phyloP scores from a whole-genome alignment of 2,888 invertebrate genomes.

The Euplagia quadripunctaria region DNA sequence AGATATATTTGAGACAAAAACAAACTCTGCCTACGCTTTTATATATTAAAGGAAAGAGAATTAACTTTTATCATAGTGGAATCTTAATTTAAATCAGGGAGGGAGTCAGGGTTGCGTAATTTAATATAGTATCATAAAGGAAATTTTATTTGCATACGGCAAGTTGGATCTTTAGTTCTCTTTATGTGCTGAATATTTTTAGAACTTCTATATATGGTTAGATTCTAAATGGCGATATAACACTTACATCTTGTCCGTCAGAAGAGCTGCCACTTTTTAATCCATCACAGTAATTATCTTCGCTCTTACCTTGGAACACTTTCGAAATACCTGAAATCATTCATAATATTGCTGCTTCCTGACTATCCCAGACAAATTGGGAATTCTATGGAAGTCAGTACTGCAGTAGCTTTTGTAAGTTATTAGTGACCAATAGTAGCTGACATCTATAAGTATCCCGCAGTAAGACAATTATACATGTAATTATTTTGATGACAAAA shows the following conservation, averaged over 20 bases:
- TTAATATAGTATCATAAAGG: too few species aligned
- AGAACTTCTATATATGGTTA: too few species aligned
- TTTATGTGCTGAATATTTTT: too few species aligned
- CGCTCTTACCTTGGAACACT: slow-evolving; percentile 89
- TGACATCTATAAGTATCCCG: background rate
- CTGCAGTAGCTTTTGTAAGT: background rate
- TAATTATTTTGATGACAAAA: background rate
- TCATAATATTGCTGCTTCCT: background rate
- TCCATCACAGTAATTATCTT: slow-evolving; percentile 70
- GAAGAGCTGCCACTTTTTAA: slow-evolving; percentile 72
- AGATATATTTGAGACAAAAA: too few species aligned
- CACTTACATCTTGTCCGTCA: slow-evolving; percentile 79
- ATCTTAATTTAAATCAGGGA: too few species aligned
- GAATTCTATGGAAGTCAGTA: background rate
- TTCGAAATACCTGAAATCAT: slow-evolving; percentile 88
- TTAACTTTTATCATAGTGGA: too few species aligned
- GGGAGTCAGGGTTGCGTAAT: too few species aligned
- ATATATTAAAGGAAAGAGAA: too few species aligned
- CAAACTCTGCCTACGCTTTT: too few species aligned
- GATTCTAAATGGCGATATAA: background rate
- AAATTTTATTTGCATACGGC: too few species aligned
- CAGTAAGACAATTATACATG: background rate
- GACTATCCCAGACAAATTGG: background rate
- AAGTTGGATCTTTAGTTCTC: too few species aligned
- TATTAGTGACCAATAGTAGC: background rate